phyloP scores from a whole-genome alignment of 2,888 invertebrate genomes.

The Nasonovia ribisnigri region DNA sequence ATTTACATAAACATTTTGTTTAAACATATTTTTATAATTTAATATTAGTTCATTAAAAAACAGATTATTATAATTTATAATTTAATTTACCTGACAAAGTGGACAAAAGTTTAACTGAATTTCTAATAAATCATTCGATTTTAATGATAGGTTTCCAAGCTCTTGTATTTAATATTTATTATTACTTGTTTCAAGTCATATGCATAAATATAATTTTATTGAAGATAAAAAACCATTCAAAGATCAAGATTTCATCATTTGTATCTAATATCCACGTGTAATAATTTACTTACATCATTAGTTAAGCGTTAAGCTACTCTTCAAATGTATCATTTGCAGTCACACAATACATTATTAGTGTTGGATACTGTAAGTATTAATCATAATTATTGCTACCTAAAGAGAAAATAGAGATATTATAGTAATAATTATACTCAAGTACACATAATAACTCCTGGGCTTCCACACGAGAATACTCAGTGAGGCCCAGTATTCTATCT shows the following conservation, averaged over 20 bases:
- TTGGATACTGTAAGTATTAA: not conserved
- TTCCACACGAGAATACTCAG: no score
- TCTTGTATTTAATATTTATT: not conserved
- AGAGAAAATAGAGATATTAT: not conserved
- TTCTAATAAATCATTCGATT: not conserved
- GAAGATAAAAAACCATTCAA: not conserved
- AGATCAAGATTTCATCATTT: not conserved
- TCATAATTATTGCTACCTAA: not conserved
- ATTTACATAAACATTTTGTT: not conserved
- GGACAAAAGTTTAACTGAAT: not conserved
- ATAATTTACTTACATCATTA: not conserved
- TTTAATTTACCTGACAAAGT: not conserved
- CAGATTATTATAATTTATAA: not conserved
- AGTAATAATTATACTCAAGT: no score
- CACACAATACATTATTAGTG: not conserved
- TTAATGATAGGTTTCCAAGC: not conserved
- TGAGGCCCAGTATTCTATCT: no score
- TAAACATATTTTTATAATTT: not conserved
- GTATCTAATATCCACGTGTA: not conserved
- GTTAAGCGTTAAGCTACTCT: conserved; percentile 2
- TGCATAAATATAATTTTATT: not conserved
- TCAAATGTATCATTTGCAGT: not conserved
- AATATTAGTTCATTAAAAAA: not conserved
- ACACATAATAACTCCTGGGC: no score
- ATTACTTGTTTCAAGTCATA: not conserved